Base-by-base conservation (phyloP, 2,113 vertebrate genomes). In the Passer montanus region DNA sequence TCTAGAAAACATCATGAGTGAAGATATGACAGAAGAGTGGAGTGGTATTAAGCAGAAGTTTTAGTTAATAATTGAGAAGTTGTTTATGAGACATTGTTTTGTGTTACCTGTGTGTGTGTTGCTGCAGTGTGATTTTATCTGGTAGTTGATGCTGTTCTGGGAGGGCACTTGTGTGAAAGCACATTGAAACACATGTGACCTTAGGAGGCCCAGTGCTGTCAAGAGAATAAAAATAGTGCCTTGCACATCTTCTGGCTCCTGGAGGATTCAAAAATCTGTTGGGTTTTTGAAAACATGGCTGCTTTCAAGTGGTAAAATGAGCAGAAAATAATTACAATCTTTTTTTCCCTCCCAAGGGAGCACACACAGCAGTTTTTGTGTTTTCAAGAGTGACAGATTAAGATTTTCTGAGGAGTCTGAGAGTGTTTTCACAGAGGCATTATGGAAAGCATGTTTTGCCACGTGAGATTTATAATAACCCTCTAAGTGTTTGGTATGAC, bases 381-480 rank as follows among this genome's bases (percentile, higher is more conserved):
- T 27, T 91, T 66, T 60, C 37, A 26, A 30, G 37, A 69, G 66
- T 5, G 6, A 9, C 10, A 47, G 53, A 43, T 63, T 39, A 78
- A 63, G 50, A 21, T 87, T 91, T 44, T 79, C 15, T 49, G 41
- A 78, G 30, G 37, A 72, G 53, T 39, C 37, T 53, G 62, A 15
- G 41, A 83, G 58, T 23, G 33, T 85, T 95, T 77, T 70, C 79
- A 63, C 87, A 52, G 94, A 58, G 26, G 18, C 18, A 4, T 80
- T 64, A 59, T 15, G 60, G 68, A 59, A 67, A 90, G 68, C 47
- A 2, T 67, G 59, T 52, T 90, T 77, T 90, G 56, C 68, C 55
- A 14, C 46, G 19, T 83, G 66, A 90, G 87, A 67, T 90, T 93
- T 93, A 50, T 67, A 59, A 46, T 66, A 47, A 77, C 67, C 15